Percentiles rank a stretch among this genome's conserved stretches.
phyloP scores from a whole-genome alignment of 2,797 vertebrate species.

The Danionella dracula region DNA sequence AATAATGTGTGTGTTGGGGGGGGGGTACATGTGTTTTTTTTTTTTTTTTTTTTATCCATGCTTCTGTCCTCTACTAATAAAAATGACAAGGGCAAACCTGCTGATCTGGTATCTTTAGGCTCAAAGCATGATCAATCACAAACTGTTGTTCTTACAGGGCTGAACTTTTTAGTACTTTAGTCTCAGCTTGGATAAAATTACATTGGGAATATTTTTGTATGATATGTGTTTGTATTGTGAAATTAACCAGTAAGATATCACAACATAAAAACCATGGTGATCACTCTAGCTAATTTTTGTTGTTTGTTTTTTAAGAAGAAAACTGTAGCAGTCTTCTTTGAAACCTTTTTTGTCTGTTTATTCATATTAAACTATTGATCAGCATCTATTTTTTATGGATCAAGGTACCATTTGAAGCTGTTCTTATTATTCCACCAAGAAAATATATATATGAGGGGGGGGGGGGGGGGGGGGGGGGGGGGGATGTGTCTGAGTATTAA shows the following conservation, averaged over 20 bases:
- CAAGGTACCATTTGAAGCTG: too few relatives aligned
- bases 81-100: slow-evolving; percentile 32
- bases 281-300: neutral
- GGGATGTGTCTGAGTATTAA: too few relatives aligned
- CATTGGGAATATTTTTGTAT: slow-evolving; percentile 42
- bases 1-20: too few relatives aligned
- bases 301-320: too few relatives aligned
- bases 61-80: slow-evolving; percentile 29
- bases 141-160: slow-evolving; percentile 1
- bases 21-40: too few relatives aligned
- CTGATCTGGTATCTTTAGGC: slow-evolving; percentile 30
- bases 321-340: too few relatives aligned
- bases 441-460: too few relatives aligned
- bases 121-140: slow-evolving; percentile 38
- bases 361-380: too few relatives aligned
- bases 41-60: slow-evolving; percentile 1
- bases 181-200: neutral
- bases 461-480: too few relatives aligned
- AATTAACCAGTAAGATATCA: neutral
- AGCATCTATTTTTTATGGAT: too few relatives aligned
- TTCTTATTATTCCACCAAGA: too few relatives aligned
- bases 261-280: neutral
- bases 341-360: too few relatives aligned
- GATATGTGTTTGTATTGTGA: neutral
- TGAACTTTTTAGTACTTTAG: slow-evolving; percentile 12